Conservation (phyloP, 2,113 vertebrate species). For the Labeo rohita region DNA sequence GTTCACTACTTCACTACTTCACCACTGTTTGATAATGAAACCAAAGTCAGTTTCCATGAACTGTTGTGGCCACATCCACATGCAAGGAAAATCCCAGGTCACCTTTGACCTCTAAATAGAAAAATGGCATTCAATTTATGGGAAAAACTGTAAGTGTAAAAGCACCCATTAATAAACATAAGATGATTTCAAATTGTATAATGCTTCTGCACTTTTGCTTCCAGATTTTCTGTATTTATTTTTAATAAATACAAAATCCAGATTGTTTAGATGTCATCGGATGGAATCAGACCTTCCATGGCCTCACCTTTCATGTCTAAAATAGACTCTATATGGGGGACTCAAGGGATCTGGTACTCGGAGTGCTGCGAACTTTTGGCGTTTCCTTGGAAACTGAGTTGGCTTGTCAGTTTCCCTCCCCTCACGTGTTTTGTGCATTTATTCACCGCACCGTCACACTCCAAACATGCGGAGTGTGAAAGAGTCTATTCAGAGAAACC, state of each 20-base stretch:
- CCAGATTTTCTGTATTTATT: no score
- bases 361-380: background rate
- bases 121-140: background rate
- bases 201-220: background rate
- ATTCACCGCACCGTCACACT: background rate
- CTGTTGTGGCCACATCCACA: background rate
- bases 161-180: background rate
- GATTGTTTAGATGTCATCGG: background rate
- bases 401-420: background rate
- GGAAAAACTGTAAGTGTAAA: background rate
- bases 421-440: conserved; percentile 8
- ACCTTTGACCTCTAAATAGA: background rate
- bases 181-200: background rate
- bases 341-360: background rate
- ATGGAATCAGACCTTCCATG: background rate
- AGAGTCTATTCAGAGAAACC: conserved; percentile 48
- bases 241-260: no score
- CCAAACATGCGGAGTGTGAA: conserved; percentile 47
- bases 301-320: background rate
- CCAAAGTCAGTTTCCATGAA: background rate
- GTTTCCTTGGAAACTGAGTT: conserved; percentile 42
- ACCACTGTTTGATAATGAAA: no score
- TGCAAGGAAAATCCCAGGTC: background rate
- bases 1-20: background rate
- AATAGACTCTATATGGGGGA: background rate